Base-by-base conservation (phyloP, 2,888 invertebrate species). In the Watsonalla cultraria region DNA sequence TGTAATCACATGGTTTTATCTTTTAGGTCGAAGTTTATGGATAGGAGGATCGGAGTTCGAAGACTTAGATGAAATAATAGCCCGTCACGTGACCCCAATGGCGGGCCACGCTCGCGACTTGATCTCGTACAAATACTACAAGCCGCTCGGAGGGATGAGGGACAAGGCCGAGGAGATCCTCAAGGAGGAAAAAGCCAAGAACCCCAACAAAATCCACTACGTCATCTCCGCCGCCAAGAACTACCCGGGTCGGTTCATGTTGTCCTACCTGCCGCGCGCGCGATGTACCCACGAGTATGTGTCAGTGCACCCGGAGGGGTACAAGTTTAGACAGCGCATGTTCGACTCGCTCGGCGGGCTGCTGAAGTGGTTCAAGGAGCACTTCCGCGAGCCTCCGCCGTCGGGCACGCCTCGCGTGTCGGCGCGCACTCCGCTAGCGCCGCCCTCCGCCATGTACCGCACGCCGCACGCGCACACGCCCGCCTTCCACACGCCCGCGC, bases 41-140 rank as follows among this genome's bases (percentile, higher is more conserved):
- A 99, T 99, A 68, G 95, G 94, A 42, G 94, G 93, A 58, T 97
- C 98, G 72, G 98, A 98, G 76, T 99, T 98, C 83, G 99, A 99
- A 89, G 99, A 99, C 86, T 90, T 99, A 39, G 99, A 99, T 84
- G 99, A 99, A 94, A 99, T 99, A 57, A 97, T 99, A 54, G 99
- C 99, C 0, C 94, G 99, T 9, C 94, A 98, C 85, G 95, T 99
- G 6, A 98, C 97, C 57, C 99, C 99, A 0, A 98, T 99, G 98
- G 98, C 99, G 0, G 93, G 96, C 0, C 95, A 95, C 74, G 98
- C 97, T 0, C 93, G 98, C 4, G 99, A 99, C 76, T 91, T 99
- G 45, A 88, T 98, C 52, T 93, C 94, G 46, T 98, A 98, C 86
- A 98, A 98, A 76, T 98, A 99, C 82, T 98, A 95, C 84, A 93